Base-by-base conservation (phyloP, 2,113 vertebrate species). In the Petromus typicus region DNA sequence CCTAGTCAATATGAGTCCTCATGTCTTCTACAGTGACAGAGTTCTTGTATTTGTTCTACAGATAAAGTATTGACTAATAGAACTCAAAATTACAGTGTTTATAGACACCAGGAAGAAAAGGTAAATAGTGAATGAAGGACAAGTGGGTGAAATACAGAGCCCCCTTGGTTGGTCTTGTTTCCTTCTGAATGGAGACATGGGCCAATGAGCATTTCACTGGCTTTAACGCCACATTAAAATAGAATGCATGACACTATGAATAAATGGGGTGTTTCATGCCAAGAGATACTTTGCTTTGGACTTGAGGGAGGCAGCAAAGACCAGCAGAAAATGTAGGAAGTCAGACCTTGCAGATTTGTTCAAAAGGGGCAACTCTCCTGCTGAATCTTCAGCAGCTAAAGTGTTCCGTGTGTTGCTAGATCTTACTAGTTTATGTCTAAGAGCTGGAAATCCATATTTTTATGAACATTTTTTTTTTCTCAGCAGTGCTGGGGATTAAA, bases 401-500 rank as follows among this genome's bases (percentile, higher is more conserved):
- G 17, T 43, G 48, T 10, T 40, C 14, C 9, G 51, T 30, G 48
- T 59, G 37, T n/a, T 45, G 54, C 20, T 34, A 63, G 34, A 67
- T 32, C 37, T 79, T 78, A 79, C 9, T 20, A 2, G 56, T 64
- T 63, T 71, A 51, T 71, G 20, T 8, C 2, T 25, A 76, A 51
- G 95, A 95, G 37, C 23, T 91, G 48, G 32, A 95, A 94, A 81
- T 73, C 27, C 13, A 57, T 75, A 64, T 86, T 78, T 88, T 90
- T 43, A 54, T 43, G 20, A 56, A 56, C 32, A 56, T 56, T 8
- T 76, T 32, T 59, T 37, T 59, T 27, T 18, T 34, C 30, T 37
- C 56, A 48, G 25, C 43, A 48, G 27, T 48, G 13, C 27, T 76
- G 30, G 43, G 43, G 45, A 27, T 34, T 27, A 12, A 87, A 43